Conservation (phyloP, 2,113 vertebrate species). For the Psettodes erumei region DNA sequence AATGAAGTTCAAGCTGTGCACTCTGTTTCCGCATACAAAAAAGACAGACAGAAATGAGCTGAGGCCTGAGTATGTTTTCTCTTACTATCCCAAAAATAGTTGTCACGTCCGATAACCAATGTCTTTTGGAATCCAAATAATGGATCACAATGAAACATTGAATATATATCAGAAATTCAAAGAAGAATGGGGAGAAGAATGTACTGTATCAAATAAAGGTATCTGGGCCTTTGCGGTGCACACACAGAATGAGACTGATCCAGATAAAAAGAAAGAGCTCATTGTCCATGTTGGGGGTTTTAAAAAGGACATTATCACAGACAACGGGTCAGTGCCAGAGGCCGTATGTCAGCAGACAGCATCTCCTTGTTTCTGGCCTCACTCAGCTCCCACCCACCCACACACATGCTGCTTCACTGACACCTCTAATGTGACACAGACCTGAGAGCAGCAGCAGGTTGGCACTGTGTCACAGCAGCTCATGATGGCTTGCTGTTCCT, state of each 20-base stretch:
- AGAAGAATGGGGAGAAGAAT: neutral
- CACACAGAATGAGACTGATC: conserved; percentile 35
- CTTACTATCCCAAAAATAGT: too few species aligned
- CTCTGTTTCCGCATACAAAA: neutral
- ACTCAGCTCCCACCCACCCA: neutral
- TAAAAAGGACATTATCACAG: conserved; percentile 47
- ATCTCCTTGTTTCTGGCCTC: conserved; percentile 33
- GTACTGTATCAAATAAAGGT: neutral
- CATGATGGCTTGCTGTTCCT: conserved; percentile 4
- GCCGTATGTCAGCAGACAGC: conserved; percentile 29
- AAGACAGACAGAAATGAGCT: neutral
- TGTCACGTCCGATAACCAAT: too few species aligned
- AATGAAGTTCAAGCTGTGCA: conserved; percentile 2
- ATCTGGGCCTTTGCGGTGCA: conserved; percentile 5
- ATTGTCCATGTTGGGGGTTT: conserved; percentile 33
- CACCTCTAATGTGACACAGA: conserved; percentile 21
- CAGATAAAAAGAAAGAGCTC: conserved; percentile 41
- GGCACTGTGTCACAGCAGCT: conserved; percentile 7
- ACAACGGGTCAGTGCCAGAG: conserved; percentile 29
- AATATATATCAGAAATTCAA: neutral
- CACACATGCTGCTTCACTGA: conserved; percentile 6
- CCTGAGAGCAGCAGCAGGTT: conserved; percentile 33
- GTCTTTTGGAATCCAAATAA: too few species aligned
- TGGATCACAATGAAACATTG: neutral
- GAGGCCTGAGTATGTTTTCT: neutral